Base-by-base conservation (phyloP, 2,888 invertebrate genomes). In the Amblyteles armatorius region DNA sequence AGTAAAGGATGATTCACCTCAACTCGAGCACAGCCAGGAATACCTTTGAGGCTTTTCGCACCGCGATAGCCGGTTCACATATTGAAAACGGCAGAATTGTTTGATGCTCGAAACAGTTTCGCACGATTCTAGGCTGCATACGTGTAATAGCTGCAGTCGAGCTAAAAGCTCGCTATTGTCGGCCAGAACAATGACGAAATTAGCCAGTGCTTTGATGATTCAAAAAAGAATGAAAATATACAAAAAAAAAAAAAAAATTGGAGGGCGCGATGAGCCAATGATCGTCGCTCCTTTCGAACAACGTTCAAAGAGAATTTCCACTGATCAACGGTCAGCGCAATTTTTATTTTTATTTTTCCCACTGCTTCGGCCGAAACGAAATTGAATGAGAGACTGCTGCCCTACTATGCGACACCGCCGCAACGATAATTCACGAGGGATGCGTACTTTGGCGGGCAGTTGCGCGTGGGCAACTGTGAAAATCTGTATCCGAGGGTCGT, bases 401-500 rank as follows among this genome's bases (percentile, higher is more conserved):
- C n/a, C 67, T 55, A 73, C 36, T 78, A 36, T 65, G 82, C 48
- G 19, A 72, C 60, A 78, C 48, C 67, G 78, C 82, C 79, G 65
- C 77, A 84, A 82, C 60, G 73, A 72, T 79, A 84, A 84, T 87
- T 86, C 81, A 84, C 57, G 65, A 83, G 69, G 40, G 63, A 78
- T 67, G 60, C 67, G 63, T 72, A 69, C 76, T 82, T 77, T 52
- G 74, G 71, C 71, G 29, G 79, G 72, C 68, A 72, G 36, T 50
- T 50, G 40, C 67, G 33, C 67, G 69, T 79, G 79, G 74, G 80
- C 74, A 83, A 79, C 79, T 79, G 82, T 68, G 83, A 84, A 86
- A 87, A 87, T 86, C 86, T 83, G 81, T 81, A 83, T 86, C 83
- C 77, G 78, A 85, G 73, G 82, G 83, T 82, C 80, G 73, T 86